Evolutionary conservation across 2,113 vertebrate species (phyloP).

Genomic region (Mesocricetus auratus): DNA sequence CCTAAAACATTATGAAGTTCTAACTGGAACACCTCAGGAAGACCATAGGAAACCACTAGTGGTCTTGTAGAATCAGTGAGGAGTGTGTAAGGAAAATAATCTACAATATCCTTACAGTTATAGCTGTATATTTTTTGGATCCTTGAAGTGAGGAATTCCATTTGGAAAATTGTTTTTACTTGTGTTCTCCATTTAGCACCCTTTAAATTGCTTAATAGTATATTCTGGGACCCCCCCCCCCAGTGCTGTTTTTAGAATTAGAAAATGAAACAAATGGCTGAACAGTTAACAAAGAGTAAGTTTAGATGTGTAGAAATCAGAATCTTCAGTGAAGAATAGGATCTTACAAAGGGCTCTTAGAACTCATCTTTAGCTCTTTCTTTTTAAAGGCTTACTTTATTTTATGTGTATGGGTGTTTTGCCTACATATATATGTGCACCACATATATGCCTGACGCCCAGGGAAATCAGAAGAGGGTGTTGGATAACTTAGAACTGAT

Average conservation of each 20-base stretch:
- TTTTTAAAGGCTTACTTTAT: background rate
- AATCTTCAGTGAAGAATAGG: background rate
- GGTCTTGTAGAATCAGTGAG: background rate
- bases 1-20: slow-evolving; percentile 30
- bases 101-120: background rate
- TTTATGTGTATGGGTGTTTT: background rate
- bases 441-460: background rate
- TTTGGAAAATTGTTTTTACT: slow-evolving; percentile 48
- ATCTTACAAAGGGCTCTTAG: slow-evolving; percentile 13
- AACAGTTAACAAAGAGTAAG: slow-evolving; percentile 8
- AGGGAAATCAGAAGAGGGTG: background rate
- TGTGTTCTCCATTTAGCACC: slow-evolving; percentile 31
- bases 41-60: background rate
- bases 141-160: slow-evolving; percentile 35
- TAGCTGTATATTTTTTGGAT: background rate
- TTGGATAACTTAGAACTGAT: background rate
- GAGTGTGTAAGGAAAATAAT: slow-evolving; percentile 52
- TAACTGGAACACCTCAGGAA: background rate
- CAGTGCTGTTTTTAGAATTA: background rate
- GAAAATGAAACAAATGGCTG: slow-evolving; percentile 15
- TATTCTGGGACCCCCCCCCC: background rate
- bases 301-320: background rate
- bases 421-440: background rate
- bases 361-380: background rate
- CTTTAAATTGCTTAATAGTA: slow-evolving; percentile 23